Percentiles rank a stretch among this genome's conserved stretches.
phyloP scores from a whole-genome alignment of 2,113 vertebrate genomes.

The Caracal caracal region DNA sequence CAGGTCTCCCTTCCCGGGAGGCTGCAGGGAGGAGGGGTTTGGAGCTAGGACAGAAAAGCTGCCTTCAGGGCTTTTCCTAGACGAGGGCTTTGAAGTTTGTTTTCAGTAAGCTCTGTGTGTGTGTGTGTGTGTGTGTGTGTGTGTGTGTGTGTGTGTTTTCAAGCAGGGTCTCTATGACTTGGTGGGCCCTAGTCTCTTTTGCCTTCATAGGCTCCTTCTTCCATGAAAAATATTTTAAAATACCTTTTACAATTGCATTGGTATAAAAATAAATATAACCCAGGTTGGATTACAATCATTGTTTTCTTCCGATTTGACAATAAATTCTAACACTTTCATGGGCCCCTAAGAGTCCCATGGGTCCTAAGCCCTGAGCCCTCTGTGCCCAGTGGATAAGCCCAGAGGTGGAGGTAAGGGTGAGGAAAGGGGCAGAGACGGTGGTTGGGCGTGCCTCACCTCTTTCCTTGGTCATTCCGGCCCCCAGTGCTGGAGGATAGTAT shows the following conservation, averaged over 20 bases:
- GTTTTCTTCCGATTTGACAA: conserved; percentile 17
- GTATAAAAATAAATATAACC: neutral
- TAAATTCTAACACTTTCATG: neutral
- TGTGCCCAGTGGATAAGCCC: neutral
- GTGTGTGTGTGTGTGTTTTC: neutral
- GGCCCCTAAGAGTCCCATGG: neutral
- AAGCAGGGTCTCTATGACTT: neutral
- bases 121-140: neutral
- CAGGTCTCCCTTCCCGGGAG: neutral
- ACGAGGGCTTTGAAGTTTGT: conserved; percentile 63
- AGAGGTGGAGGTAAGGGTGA: fast-evolving
- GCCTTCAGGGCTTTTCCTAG: conserved; percentile 9
- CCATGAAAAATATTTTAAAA: neutral
- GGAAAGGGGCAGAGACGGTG: neutral
- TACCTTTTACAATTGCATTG: neutral
- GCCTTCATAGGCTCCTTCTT: neutral
- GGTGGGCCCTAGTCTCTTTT: neutral
- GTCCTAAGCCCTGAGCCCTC: neutral
- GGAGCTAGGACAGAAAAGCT: conserved; percentile 34
- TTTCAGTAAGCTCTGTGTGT: conserved; percentile 39
- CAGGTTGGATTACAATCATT: neutral
- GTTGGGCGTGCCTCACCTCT: conserved; percentile 87
- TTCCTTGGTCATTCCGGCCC: conserved; percentile 89
- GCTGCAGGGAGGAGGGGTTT: neutral
- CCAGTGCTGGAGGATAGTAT: conserved; percentile 85